Percentiles rank a stretch among this genome's conserved stretches.
Conservation (phyloP, 2,113 vertebrate species). For the Plestiodon gilberti region DNA sequence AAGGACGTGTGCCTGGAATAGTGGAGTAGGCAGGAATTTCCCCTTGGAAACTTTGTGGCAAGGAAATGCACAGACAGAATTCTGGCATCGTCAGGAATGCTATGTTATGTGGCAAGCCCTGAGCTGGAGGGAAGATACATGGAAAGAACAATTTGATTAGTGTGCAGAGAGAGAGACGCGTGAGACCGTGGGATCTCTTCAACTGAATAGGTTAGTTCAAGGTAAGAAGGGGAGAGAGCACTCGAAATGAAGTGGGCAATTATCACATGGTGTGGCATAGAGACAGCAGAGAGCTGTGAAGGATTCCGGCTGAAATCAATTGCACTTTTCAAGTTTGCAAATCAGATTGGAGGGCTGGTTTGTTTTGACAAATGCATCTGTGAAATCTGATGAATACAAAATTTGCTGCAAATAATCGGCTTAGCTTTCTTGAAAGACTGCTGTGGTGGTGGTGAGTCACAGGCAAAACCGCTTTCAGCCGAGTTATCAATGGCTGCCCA, state of each 20-base stretch:
- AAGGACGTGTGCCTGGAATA: not conserved
- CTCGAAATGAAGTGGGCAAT: slow-evolving; percentile 20
- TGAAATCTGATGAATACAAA: not conserved
- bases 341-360: not conserved
- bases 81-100: not conserved
- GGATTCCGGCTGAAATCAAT: not conserved
- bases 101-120: not conserved
- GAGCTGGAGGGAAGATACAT: not conserved
- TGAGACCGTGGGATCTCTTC: slow-evolving; percentile 1
- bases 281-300: not conserved
- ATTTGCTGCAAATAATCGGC: not conserved
- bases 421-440: not conserved
- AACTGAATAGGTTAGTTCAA: slow-evolving; percentile 5
- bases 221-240: not conserved
- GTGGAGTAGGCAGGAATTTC: slow-evolving; percentile 3
- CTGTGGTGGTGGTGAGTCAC: not conserved
- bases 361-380: slow-evolving; percentile 4
- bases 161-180: not conserved
- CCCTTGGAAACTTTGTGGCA: slow-evolving; percentile 6
- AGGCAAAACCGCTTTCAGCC: not conserved
- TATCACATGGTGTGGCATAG: not conserved
- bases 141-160: not conserved
- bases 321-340: not conserved
- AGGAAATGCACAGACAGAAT: not conserved
- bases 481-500: not conserved